Evolutionary conservation across 1,140 invertebrate species (phyloP).

Genomic region (Cataglyphis hispanica): DNA sequence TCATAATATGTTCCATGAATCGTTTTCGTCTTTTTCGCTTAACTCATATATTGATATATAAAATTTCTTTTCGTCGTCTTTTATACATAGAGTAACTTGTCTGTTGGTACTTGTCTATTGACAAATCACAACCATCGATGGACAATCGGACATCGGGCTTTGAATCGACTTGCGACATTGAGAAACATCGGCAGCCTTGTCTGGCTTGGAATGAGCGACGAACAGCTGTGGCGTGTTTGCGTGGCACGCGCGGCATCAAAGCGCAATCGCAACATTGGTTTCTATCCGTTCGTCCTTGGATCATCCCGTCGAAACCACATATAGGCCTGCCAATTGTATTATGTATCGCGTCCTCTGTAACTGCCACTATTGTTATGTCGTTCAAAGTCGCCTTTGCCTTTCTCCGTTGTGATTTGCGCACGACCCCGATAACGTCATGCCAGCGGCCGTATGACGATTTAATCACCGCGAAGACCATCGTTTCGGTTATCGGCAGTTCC

Average conservation of each 20-base stretch:
- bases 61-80: constrained; percentile 13
- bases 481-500: constrained; percentile 57
- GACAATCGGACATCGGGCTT: constrained; percentile 18
- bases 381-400: constrained; percentile 74
- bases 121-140: constrained; percentile 49
- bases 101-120: too few species aligned
- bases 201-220: constrained; percentile 68
- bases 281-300: constrained; percentile 67
- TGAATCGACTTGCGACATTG: constrained; percentile 35
- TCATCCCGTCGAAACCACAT: constrained; percentile 71
- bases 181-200: constrained; percentile 35
- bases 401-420: constrained; percentile 69
- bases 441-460: constrained; percentile 55
- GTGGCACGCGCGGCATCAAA: constrained; percentile 69
- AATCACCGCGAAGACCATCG: constrained; percentile 56
- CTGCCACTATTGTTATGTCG: constrained; percentile 70
- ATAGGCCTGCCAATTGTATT: constrained; percentile 67
- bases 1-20: not conserved
- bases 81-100: not conserved
- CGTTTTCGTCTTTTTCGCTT: not conserved
- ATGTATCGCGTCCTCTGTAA: constrained; percentile 67
- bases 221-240: constrained; percentile 71
- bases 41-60: not conserved
- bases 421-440: constrained; percentile 67
- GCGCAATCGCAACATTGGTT: constrained; percentile 62